Percentiles rank a stretch among this genome's conserved stretches.
phyloP scores from a whole-genome alignment of 2,888 invertebrate species.

The Scaptomyza flava region DNA sequence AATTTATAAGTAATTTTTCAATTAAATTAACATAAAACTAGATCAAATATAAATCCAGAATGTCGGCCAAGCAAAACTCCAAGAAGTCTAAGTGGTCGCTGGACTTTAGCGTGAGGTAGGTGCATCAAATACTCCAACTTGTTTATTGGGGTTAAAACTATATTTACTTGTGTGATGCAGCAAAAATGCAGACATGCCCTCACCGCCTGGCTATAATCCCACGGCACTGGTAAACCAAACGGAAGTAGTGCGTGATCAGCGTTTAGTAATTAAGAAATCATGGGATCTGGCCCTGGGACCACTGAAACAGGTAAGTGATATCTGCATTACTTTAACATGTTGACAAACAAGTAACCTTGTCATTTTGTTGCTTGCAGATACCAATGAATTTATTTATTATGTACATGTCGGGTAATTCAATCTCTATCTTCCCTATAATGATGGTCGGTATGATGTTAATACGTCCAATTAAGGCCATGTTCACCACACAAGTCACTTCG shows the following conservation, averaged over 20 bases:
- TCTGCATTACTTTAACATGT: neutral
- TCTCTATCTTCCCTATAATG: conserved; percentile 99
- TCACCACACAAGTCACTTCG: conserved; percentile 94
- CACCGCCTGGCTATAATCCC: conserved; percentile 94
- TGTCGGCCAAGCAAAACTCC: conserved; percentile 82
- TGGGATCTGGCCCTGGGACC: conserved; percentile 99
- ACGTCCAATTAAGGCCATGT: conserved; percentile 97
- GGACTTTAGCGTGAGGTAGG: conserved; percentile 87
- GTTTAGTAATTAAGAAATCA: conserved; percentile 95
- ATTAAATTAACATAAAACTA: conserved; percentile 42
- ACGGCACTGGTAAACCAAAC: conserved; percentile 89
- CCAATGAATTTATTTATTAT: conserved; percentile 99
- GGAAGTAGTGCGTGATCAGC: conserved; percentile 93
- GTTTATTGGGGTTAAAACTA: conserved; percentile 4
- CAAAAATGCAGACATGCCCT: conserved; percentile 87
- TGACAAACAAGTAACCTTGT: neutral
- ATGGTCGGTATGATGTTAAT: conserved; percentile 99
- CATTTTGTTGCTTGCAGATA: conserved; percentile 82
- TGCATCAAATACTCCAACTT: neutral
- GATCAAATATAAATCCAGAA: conserved; percentile 40
- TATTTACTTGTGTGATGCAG: conserved; percentile 44
- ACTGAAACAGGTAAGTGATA: conserved; percentile 90
- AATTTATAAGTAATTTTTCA: conserved; percentile 52
- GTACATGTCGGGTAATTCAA: conserved; percentile 99
- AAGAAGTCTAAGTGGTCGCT: conserved; percentile 88